Base-by-base conservation (phyloP, 2,797 vertebrate genomes). In the Esox lucius region DNA sequence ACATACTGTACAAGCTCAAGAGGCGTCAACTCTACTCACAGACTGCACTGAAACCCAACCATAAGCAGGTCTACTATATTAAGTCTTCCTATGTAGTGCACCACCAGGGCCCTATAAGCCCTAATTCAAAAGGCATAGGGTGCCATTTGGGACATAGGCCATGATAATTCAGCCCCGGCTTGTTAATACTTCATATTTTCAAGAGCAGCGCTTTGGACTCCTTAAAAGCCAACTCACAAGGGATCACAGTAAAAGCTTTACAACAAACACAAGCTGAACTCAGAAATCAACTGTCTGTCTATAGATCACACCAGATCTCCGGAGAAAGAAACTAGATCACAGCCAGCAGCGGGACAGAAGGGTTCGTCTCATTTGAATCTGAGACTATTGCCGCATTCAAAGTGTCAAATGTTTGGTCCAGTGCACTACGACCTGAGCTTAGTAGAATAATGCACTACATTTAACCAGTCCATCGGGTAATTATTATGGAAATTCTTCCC, bases 191-290 rank as follows among this genome's bases (percentile, higher is more conserved):
- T 80, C 66, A 79, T 80, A 75, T 70, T 84, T 85, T 68, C 84
- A 82, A 83, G 81, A 75, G 66, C 75, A 80, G 53, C 48, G 75
- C 70, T 4, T 72, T 87, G 81, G 89, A 84, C 84, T 83, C 79
- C 79, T 81, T 78, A 82, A 89, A 91, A 84, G 83, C 82, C 83
- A 80, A 78, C 80, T 72, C 85, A 87, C 75, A 53, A 66, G 79
- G 72, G 82, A 85, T 68, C 76, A 75, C 76, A 80, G 75, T 87
- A 86, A 90, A 89, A 89, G 88, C 87, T 72, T 87, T 85, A 80
- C 86, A 79, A 87, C 85, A 82, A 46, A 46, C 42, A 46, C 9
- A 46, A 46, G 42, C 42, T 5, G 1, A 13, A 46, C 12, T 12
- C 12, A 78, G 68, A 82, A 65, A 78, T 74, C 82, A 78, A 1